A percentile compares a stretch with the other conserved stretches of the same genome.
Evolutionary conservation across 2,888 invertebrate species (phyloP).

Genomic region (Caenorhabditis auriculariae): DNA sequence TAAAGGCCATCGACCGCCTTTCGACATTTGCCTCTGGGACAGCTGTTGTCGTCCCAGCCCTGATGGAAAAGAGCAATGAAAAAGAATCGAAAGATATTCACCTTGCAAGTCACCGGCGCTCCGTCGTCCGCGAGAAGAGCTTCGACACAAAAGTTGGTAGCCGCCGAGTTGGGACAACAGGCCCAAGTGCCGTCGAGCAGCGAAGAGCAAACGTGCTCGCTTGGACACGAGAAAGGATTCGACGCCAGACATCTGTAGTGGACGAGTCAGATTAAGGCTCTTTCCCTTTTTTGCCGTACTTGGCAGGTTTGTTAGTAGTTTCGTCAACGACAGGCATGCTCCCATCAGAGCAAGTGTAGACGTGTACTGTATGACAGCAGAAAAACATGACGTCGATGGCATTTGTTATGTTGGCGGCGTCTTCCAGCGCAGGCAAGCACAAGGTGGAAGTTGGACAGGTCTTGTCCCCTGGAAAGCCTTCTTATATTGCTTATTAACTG

Average conservation of each 20-base stretch:
- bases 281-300: background rate
- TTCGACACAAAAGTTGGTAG: slow-evolving; percentile 28
- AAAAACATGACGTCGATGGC: slow-evolving; percentile 45
- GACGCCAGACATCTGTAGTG: slow-evolving; percentile 22
- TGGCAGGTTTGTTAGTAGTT: slow-evolving; percentile 21
- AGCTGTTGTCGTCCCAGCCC: slow-evolving; percentile 41
- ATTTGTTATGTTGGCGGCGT: slow-evolving; percentile 29
- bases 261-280: background rate
- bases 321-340: too few relatives aligned
- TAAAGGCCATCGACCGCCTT: slow-evolving; percentile 37
- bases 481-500: background rate
- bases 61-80: slow-evolving; percentile 3
- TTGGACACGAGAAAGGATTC: slow-evolving; percentile 42
- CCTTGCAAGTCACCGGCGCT: slow-evolving; percentile 16
- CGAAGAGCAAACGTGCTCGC: slow-evolving; percentile 28
- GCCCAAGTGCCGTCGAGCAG: slow-evolving; percentile 39
- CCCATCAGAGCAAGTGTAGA: slow-evolving; percentile 46
- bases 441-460: slow-evolving; percentile 34
- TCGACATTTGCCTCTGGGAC: slow-evolving; percentile 40
- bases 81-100: background rate
- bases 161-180: slow-evolving; percentile 35
- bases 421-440: slow-evolving; percentile 45
- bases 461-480: slow-evolving; percentile 26
- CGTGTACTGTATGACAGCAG: slow-evolving; percentile 47
- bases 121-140: slow-evolving; percentile 34